Percentiles rank a stretch among this genome's conserved stretches.
Evolutionary conservation across 1,140 invertebrate species (phyloP).

Genomic region (Macrostomum lignano): DNA sequence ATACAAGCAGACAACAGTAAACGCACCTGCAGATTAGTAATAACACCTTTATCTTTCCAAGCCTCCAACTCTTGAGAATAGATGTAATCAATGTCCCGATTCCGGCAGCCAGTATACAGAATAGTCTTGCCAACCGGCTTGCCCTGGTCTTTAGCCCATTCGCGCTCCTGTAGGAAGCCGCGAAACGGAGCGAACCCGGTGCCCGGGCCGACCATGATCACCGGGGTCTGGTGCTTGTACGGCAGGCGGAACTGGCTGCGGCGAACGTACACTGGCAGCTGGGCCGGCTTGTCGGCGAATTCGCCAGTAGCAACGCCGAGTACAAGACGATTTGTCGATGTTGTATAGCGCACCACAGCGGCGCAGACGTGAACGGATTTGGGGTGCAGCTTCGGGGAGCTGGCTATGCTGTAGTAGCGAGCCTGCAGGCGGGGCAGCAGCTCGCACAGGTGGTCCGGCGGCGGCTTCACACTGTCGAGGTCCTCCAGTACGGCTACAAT

Average conservation of each 20-base stretch:
- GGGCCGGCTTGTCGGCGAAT: not conserved
- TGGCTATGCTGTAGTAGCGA: constrained; percentile 93
- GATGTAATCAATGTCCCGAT: constrained; percentile 61
- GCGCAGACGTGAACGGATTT: constrained; percentile 76
- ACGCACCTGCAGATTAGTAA: constrained; percentile 32
- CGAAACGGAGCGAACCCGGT: constrained; percentile 93
- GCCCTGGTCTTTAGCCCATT: constrained; percentile 31
- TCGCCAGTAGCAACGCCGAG: not conserved
- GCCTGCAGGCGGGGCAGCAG: constrained; percentile 71
- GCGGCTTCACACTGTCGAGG: constrained; percentile 59
- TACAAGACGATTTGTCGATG: constrained; percentile 34
- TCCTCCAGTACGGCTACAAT: constrained; percentile 84
- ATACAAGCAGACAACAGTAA: too few species aligned
- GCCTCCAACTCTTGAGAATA: constrained; percentile 65
- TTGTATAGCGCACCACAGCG: constrained; percentile 71
- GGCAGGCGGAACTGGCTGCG: constrained; percentile 90
- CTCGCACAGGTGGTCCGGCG: constrained; percentile 78
- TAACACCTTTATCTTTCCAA: constrained; percentile 42
- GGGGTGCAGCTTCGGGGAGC: constrained; percentile 56
- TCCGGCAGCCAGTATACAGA: constrained; percentile 82
- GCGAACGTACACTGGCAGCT: constrained; percentile 39
- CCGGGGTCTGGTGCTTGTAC: constrained; percentile 51
- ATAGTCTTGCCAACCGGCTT: constrained; percentile 70
- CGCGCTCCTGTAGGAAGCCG: constrained; percentile 79
- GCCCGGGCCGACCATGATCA: constrained; percentile 91